Evolutionary conservation across 2,797 vertebrate species (phyloP).

Genomic region (Sebastes matsubarae): DNA sequence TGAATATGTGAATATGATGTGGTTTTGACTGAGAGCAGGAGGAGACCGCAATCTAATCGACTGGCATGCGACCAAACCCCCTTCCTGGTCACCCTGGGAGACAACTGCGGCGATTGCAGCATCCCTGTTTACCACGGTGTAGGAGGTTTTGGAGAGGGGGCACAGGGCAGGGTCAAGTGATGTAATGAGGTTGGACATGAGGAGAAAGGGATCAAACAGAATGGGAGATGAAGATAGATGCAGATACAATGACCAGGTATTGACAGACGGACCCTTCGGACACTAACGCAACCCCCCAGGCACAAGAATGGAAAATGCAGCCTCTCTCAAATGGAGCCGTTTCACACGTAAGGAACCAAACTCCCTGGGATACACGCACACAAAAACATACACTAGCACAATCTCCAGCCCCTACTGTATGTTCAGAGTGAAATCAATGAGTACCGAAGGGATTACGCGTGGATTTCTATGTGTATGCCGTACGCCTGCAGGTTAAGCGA

Average conservation of each 20-base stretch:
- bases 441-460: constrained; percentile 60
- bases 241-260: constrained; percentile 80
- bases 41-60: constrained; percentile 27
- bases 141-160: constrained; percentile 18
- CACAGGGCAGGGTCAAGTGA: constrained; percentile 62
- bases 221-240: constrained; percentile 79
- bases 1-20: constrained; percentile 19
- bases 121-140: constrained; percentile 28
- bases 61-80: constrained; percentile 21
- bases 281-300: constrained; percentile 62
- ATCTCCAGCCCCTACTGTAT: constrained; percentile 49
- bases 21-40: constrained; percentile 11
- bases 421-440: constrained; percentile 73
- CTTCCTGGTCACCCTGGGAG: constrained; percentile 36
- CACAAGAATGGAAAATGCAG: constrained; percentile 68
- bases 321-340: constrained; percentile 60
- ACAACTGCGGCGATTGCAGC: constrained; percentile 25
- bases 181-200: constrained; percentile 73
- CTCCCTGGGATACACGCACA: constrained; percentile 41
- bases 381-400: constrained; percentile 20
- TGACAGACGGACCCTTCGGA: constrained; percentile 69
- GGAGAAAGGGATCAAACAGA: constrained; percentile 78
- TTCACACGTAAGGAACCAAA: constrained; percentile 54
- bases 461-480: constrained; percentile 70
- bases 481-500: constrained; percentile 75